Conservation (phyloP, 2,797 vertebrate genomes). For the Aplochiton taeniatus region DNA sequence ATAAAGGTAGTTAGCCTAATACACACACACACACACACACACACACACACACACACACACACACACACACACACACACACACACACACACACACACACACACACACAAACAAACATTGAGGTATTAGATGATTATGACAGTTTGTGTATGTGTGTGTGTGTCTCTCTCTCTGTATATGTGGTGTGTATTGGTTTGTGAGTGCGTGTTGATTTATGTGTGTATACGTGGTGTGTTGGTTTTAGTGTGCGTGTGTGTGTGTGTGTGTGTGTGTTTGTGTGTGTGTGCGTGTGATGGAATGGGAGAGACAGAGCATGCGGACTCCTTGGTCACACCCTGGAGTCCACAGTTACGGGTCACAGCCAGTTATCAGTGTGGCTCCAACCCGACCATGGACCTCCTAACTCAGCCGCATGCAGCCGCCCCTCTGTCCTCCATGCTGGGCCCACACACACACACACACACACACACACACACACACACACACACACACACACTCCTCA, state of each 20-base stretch:
- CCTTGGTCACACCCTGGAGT: slow-evolving; percentile 51
- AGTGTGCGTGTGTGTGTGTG: too few relatives aligned
- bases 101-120: neutral
- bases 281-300: slow-evolving; percentile 57
- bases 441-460: neutral
- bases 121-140: neutral
- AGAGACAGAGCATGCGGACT: slow-evolving; percentile 59
- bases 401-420: neutral
- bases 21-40: neutral
- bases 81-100: neutral
- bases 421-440: neutral
- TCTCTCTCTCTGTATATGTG: too few relatives aligned
- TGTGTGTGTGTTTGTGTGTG: slow-evolving; percentile 49
- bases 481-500: neutral
- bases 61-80: neutral
- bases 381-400: neutral
- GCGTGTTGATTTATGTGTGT: too few relatives aligned
- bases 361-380: slow-evolving; percentile 30
- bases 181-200: too few relatives aligned
- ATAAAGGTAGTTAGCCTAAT: too few relatives aligned
- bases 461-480: neutral
- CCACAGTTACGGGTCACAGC: slow-evolving; percentile 64
- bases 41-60: slow-evolving; percentile 3
- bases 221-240: too few relatives aligned
- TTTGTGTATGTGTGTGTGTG: slow-evolving; percentile 45